These are phyloP conservation scores for Pyrrhosoma nymphula DNA, from an alignment of 2,888 invertebrate species.

Conservation along the genomic window DNA sequence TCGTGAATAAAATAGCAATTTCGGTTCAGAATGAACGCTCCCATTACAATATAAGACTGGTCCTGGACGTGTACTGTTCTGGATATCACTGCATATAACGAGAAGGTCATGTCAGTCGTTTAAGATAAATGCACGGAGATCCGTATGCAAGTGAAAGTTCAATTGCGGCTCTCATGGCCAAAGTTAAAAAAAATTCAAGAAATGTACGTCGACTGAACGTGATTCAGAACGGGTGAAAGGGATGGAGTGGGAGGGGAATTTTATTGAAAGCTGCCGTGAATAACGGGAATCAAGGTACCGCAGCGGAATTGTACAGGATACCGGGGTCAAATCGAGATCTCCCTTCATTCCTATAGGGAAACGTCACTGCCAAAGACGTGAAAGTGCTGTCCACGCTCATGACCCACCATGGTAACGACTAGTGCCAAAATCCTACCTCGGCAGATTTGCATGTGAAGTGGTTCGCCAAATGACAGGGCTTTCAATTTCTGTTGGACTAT, in stretches of 20 bases:
- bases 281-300: background rate
- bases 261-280: slow-evolving; percentile 13
- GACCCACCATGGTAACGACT: background rate
- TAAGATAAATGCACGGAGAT: too few relatives aligned
- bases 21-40: too few relatives aligned
- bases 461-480: background rate
- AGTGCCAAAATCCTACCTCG: background rate
- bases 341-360: background rate
- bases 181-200: background rate
- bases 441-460: background rate
- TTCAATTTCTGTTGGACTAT: background rate
- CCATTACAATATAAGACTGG: too few relatives aligned
- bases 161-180: background rate
- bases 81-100: too few relatives aligned
- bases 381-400: background rate
- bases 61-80: too few relatives aligned
- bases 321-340: background rate
- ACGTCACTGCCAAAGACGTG: background rate
- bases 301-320: background rate
- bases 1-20: too few relatives aligned
- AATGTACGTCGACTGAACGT: background rate
- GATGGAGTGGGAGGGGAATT: background rate
- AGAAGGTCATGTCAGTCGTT: too few relatives aligned
- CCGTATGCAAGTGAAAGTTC: too few relatives aligned
- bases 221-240: background rate